Conservation (phyloP, 2,113 vertebrate species). For the Sphaerodactylus townsendi region DNA sequence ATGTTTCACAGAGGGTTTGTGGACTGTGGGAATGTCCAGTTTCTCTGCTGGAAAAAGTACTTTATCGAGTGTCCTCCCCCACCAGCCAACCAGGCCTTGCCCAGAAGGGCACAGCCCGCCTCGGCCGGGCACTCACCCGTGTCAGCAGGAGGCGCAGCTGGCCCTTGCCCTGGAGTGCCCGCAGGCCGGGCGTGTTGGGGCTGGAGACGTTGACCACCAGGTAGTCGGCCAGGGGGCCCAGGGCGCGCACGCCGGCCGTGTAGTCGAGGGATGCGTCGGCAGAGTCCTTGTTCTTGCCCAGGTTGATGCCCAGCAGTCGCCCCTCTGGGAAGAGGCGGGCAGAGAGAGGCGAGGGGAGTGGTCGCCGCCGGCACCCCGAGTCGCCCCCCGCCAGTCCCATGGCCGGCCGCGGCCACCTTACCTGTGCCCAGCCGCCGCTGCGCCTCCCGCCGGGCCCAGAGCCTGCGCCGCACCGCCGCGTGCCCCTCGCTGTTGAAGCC, state of each 20-base stretch:
- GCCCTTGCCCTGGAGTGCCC: constrained; percentile 85
- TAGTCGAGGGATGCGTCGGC: constrained; percentile 86
- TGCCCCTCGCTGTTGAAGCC: constrained; percentile 96
- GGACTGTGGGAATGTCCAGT: too few relatives aligned
- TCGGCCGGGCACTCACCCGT: too few relatives aligned
- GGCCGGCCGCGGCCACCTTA: constrained; percentile 66
- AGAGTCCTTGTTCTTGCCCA: constrained; percentile 95
- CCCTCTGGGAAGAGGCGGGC: constrained; percentile 75
- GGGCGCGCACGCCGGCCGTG: constrained; percentile 77
- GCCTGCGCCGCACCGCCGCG: constrained; percentile 74
- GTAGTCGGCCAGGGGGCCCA: constrained; percentile 94
- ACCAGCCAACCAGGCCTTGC: too few relatives aligned
- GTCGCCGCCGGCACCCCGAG: too few relatives aligned
- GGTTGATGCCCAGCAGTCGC: constrained; percentile 90
- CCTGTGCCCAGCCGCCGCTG: constrained; percentile 82
- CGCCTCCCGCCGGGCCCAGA: constrained; percentile 75
- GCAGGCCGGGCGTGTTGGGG: constrained; percentile 91
- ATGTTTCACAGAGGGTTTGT: too few relatives aligned
- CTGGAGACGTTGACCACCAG: constrained; percentile 96
- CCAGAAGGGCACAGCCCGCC: too few relatives aligned
- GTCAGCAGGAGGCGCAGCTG: constrained; percentile 82
- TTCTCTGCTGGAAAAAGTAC: too few relatives aligned
- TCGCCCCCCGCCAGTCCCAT: too few relatives aligned
- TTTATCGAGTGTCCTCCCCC: too few relatives aligned
- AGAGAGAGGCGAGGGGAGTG: background rate